Conservation (phyloP, 2,797 vertebrate genomes). For the Pangasius djambal region DNA sequence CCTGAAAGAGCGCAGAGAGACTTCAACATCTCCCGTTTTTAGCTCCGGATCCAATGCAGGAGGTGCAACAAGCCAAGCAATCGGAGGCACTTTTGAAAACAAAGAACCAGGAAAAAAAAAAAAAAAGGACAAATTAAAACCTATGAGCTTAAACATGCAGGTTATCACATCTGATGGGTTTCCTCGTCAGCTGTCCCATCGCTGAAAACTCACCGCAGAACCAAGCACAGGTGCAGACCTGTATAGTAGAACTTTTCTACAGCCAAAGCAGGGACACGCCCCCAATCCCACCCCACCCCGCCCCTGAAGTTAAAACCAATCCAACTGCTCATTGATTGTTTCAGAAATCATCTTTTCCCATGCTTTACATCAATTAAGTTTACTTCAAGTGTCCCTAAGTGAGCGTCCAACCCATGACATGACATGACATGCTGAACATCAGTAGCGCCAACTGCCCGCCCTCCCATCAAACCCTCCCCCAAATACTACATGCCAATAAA, state of each 20-base stretch:
- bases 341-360: slow-evolving; percentile 40
- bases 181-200: slow-evolving; percentile 8
- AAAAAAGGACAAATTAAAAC: slow-evolving; percentile 30
- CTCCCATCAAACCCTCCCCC: slow-evolving; percentile 30
- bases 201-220: slow-evolving; percentile 34
- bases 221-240: slow-evolving; percentile 22
- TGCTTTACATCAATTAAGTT: slow-evolving; percentile 44
- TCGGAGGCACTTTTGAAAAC: slow-evolving; percentile 82
- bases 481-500: slow-evolving; percentile 28
- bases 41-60: slow-evolving; percentile 69
- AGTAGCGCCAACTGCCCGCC: slow-evolving; percentile 43
- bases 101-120: slow-evolving; percentile 44
- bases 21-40: slow-evolving; percentile 56
- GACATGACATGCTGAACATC: slow-evolving; percentile 55
- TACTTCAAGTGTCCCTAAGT: slow-evolving; percentile 60
- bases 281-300: neutral
- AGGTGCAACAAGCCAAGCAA: slow-evolving; percentile 73
- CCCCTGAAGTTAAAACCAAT: slow-evolving; percentile 45
- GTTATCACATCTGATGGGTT: slow-evolving; percentile 61
- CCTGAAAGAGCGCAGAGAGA: slow-evolving; percentile 53
- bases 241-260: slow-evolving; percentile 8
- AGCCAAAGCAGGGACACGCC: slow-evolving; percentile 29
- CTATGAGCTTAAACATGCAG: slow-evolving; percentile 68
- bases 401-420: slow-evolving; percentile 46
- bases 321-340: slow-evolving; percentile 19